phyloP scores from a whole-genome alignment of 2,113 vertebrate genomes.

The Hydrochoerus hydrochaeris region DNA sequence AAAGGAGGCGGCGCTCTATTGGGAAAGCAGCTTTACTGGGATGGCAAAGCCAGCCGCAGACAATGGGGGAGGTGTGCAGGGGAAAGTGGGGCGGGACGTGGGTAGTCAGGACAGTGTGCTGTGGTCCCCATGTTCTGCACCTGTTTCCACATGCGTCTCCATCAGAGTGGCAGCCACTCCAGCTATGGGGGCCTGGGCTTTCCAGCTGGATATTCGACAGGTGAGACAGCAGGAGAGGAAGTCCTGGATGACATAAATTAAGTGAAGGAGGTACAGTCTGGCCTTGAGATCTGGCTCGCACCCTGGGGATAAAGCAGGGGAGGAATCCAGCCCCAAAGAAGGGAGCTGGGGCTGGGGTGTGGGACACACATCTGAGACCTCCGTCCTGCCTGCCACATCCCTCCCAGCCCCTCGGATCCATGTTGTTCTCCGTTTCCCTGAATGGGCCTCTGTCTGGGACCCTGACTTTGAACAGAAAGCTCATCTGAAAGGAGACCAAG shows the following conservation, averaged over 20 bases:
- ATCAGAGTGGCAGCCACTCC: background rate
- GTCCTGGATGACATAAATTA: background rate
- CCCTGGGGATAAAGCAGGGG: background rate
- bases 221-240: background rate
- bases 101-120: rapidly evolving
- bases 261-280: rapidly evolving
- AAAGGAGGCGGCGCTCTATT: background rate
- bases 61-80: rapidly evolving
- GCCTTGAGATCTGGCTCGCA: background rate
- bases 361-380: background rate
- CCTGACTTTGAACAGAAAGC: background rate
- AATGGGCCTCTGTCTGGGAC: background rate
- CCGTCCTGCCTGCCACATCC: too few relatives aligned
- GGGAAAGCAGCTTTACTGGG: background rate
- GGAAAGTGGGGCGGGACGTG: background rate
- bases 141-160: rapidly evolving
- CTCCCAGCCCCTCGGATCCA: rapidly evolving
- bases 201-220: rapidly evolving
- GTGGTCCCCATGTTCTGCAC: background rate
- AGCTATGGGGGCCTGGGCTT: background rate
- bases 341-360: background rate
- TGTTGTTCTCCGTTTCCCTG: background rate
- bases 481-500: background rate
- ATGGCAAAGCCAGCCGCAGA: background rate
- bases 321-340: background rate